These are phyloP conservation scores for Oscheius sp. DNA, from an alignment of 2,888 invertebrate species.

Conservation along the genomic window DNA sequence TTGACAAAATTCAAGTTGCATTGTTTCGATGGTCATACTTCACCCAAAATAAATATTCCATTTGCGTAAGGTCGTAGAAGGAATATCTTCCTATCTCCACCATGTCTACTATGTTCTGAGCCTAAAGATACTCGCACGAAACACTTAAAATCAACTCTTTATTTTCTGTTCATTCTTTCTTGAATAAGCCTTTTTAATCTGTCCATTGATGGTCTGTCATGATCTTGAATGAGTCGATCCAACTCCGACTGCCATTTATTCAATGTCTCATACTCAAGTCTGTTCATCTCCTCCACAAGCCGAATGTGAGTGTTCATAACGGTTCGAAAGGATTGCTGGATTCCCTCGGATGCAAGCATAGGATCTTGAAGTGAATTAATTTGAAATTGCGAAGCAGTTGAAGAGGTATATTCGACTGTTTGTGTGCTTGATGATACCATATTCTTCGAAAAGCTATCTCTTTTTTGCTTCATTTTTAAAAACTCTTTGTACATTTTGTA, in stretches of 20 bases:
- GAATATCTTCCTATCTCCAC: too few relatives aligned
- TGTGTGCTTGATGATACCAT: neutral
- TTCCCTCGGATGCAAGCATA: neutral
- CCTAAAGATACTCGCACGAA: neutral
- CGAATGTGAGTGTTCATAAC: conserved; percentile 6
- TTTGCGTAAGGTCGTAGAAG: too few relatives aligned
- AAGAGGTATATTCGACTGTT: neutral
- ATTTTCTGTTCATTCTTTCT: neutral
- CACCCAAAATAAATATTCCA: too few relatives aligned
- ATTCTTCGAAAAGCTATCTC: too few relatives aligned
- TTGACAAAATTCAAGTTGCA: too few relatives aligned
- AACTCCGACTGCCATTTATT: conserved; percentile 7
- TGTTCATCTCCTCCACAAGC: conserved; percentile 21
- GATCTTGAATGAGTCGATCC: neutral
- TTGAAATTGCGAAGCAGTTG: neutral
- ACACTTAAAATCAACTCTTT: neutral
- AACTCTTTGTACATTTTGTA: too few relatives aligned
- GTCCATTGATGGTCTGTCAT: conserved; percentile 9
- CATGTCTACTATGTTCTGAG: too few relatives aligned
- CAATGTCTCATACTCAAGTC: conserved; percentile 8
- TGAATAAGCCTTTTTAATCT: conserved; percentile 4
- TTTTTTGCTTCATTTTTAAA: too few relatives aligned
- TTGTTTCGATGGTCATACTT: too few relatives aligned
- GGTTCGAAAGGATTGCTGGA: neutral
- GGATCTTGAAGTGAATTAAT: neutral